A percentile compares a stretch with the other conserved stretches of the same genome.
These are phyloP conservation scores for Melanostoma mellinum DNA, from an alignment of 2,888 invertebrate genomes.

Conservation along the genomic window DNA sequence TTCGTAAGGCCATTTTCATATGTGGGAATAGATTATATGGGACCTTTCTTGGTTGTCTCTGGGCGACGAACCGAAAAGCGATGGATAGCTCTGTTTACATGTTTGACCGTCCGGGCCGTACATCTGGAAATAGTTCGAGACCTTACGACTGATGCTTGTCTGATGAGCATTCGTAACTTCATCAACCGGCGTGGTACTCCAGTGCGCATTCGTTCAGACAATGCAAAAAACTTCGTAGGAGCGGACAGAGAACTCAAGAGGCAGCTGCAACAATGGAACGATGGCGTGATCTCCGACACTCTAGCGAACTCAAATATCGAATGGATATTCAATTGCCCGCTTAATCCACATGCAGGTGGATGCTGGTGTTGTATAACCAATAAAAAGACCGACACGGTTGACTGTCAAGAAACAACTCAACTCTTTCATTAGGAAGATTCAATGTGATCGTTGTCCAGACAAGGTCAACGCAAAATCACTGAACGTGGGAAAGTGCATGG, in stretches of 20 bases:
- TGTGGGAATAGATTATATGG: conserved; percentile 62
- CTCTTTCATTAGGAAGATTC: too few relatives aligned
- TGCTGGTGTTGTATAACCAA: too few relatives aligned
- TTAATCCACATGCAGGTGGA: too few relatives aligned
- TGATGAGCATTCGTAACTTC: neutral
- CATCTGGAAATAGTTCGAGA: conserved; percentile 28
- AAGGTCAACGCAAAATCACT: too few relatives aligned
- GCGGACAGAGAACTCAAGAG: conserved; percentile 24
- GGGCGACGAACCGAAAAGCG: conserved; percentile 50
- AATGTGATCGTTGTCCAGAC: too few relatives aligned
- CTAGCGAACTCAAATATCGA: too few relatives aligned
- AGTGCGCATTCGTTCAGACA: conserved; percentile 44
- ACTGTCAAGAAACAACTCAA: too few relatives aligned
- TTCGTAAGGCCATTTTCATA: conserved; percentile 27
- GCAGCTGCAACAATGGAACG: neutral
- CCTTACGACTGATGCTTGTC: conserved; percentile 26
- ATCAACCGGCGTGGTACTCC: conserved; percentile 31
- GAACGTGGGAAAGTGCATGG: too few relatives aligned
- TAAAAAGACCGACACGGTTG: too few relatives aligned
- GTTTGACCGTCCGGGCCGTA: conserved; percentile 23
- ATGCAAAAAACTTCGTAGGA: conserved; percentile 44
- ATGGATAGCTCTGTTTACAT: conserved; percentile 50
- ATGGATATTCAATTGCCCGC: too few relatives aligned
- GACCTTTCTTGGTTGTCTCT: conserved; percentile 40
- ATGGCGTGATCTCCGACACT: neutral